phyloP scores from a whole-genome alignment of 2,888 invertebrate species.

The Caenorhabditis sp. region DNA sequence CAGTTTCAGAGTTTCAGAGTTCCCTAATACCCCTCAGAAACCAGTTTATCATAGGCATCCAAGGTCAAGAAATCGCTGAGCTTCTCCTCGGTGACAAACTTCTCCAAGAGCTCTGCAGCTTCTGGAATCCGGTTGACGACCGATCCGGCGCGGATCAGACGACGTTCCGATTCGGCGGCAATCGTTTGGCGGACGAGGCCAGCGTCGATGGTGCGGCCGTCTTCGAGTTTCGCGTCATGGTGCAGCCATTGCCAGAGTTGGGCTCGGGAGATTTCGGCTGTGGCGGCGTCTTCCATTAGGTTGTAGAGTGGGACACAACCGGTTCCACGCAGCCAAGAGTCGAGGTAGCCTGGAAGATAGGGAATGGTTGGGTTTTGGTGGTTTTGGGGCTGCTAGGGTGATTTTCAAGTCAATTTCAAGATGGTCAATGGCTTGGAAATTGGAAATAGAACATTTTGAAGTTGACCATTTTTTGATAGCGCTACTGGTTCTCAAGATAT shows the following conservation, averaged over 20 bases:
- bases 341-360: slow-evolving; percentile 86
- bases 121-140: slow-evolving; percentile 80
- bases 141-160: slow-evolving; percentile 78
- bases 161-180: slow-evolving; percentile 80
- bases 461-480: too few relatives aligned
- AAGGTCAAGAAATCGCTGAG: slow-evolving; percentile 88
- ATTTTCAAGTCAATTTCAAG: background rate
- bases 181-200: slow-evolving; percentile 83
- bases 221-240: slow-evolving; percentile 85
- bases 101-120: slow-evolving; percentile 86
- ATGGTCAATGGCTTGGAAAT: too few relatives aligned
- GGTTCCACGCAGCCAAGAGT: slow-evolving; percentile 87
- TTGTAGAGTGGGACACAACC: slow-evolving; percentile 88
- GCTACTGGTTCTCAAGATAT: too few relatives aligned
- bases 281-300: slow-evolving; percentile 89
- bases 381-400: too few relatives aligned
- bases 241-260: slow-evolving; percentile 90
- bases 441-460: too few relatives aligned
- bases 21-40: slow-evolving; percentile 79
- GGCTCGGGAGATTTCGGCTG: slow-evolving; percentile 89
- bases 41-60: slow-evolving; percentile 82
- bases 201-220: slow-evolving; percentile 79
- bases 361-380: too few relatives aligned
- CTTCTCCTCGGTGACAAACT: slow-evolving; percentile 86
- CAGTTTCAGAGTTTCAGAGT: slow-evolving; percentile 13